Base-by-base conservation (phyloP, 2,113 vertebrate genomes). In the Ictalurus furcatus region DNA sequence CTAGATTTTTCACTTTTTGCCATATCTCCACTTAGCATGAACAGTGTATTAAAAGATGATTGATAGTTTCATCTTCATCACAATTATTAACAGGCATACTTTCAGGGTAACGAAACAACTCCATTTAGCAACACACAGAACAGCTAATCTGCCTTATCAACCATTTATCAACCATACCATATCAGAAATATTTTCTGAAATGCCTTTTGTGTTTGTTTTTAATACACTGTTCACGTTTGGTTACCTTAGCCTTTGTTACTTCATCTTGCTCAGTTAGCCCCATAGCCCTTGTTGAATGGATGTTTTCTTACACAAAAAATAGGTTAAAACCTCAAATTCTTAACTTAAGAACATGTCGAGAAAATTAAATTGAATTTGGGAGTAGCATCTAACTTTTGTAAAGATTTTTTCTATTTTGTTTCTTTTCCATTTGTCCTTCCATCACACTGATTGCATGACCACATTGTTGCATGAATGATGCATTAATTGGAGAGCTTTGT, bases 401-500 rank as follows among this genome's bases (percentile, higher is more conserved):
- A 81, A 71, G 13, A 14, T 86, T 58, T 16, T 76, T 28, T 86
- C 21, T 44, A 9, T 40, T 9, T 44, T 48, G 8, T 25, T 21
- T 67, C 5, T 19, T 37, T 37, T 37, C 2, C 69, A 37, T 23
- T 74, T 79, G 11, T 48, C 11, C 23, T 79, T 79, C 25, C 25
- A 79, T 11, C 48, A 52, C 48, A 52, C 11, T 52, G 48, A 52
- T 52, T 52, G 48, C 12, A 48, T 25, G 19, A 44, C 8, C 37
- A 40, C 21, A 79, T 54, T 76, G 76, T 16, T 78, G 25, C 56
- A 63, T 83, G 34, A 88, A n/a, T 82, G 63, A 88, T 82, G 48
- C 63, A 82, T 82, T 67, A 54, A 21, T 14, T 67, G 61, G 34
- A 76, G 17, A 21, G 17, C 59, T 67, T 16, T 48, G 44, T 48